phyloP scores from a whole-genome alignment of 2,113 vertebrate species.

The Archocentrus centrarchus region DNA sequence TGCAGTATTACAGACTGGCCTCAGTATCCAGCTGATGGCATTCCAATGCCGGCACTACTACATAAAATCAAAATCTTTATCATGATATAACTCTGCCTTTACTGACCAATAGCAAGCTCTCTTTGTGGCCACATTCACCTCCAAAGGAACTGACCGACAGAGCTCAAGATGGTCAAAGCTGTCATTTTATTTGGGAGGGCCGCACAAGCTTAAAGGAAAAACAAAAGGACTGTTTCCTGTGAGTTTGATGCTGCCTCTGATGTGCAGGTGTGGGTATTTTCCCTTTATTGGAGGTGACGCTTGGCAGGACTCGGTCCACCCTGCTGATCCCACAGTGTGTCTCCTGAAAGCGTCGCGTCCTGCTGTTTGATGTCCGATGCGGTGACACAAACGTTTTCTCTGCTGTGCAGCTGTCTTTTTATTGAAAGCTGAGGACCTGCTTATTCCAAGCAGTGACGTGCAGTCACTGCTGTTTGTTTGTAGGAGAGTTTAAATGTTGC shows the following conservation, averaged over 20 bases:
- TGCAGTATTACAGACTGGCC: too few species aligned
- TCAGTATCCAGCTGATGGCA: too few species aligned
- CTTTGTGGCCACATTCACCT: too few species aligned
- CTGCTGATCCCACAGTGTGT: background rate
- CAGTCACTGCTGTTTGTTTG: background rate
- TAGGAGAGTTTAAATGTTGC: background rate
- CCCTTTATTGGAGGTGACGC: background rate
- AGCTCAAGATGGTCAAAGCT: too few species aligned
- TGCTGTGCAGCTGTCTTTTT: slow-evolving; percentile 1
- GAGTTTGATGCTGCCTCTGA: background rate
- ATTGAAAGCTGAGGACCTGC: background rate
- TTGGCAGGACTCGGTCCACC: background rate
- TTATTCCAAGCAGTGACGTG: background rate
- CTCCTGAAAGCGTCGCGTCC: background rate
- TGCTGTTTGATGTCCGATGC: background rate
- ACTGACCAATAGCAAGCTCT: too few species aligned
- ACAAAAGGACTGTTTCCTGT: too few species aligned
- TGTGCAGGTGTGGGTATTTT: background rate
- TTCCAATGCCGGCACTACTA: too few species aligned
- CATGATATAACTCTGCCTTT: too few species aligned
- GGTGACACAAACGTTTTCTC: background rate
- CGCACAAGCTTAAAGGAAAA: too few species aligned
- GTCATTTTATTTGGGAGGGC: too few species aligned
- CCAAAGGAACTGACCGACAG: too few species aligned
- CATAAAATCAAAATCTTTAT: too few species aligned